Percentiles rank a stretch among this genome's conserved stretches.
Conservation (phyloP, 1,140 invertebrate species). For the Drosophila burlai region DNA sequence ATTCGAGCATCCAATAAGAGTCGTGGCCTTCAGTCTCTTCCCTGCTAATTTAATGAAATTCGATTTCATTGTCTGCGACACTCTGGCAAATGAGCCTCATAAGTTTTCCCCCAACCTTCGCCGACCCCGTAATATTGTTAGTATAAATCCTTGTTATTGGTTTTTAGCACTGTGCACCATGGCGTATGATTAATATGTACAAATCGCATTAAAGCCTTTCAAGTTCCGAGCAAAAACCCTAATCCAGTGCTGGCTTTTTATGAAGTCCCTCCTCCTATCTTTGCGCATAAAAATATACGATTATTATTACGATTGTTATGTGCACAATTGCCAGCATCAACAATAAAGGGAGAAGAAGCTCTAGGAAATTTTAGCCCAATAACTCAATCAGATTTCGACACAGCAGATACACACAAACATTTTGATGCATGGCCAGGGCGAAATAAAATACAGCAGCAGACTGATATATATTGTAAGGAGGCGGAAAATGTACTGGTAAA, state of each 20-base stretch:
- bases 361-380: conserved; percentile 67
- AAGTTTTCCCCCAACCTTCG: conserved; percentile 4
- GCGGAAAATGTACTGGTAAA: background rate
- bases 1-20: conserved; percentile 52
- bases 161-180: conserved; percentile 52
- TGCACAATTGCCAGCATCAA: conserved; percentile 41
- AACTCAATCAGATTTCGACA: conserved; percentile 77
- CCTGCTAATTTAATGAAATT: conserved; percentile 60
- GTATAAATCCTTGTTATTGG: conserved; percentile 52
- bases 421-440: conserved; percentile 50
- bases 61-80: conserved; percentile 58
- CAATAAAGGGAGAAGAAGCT: conserved; percentile 32
- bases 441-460: conserved; percentile 51
- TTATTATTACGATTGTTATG: conserved; percentile 73
- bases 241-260: conserved; percentile 46
- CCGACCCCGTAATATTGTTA: conserved; percentile 43
- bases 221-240: conserved; percentile 10
- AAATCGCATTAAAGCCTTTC: conserved; percentile 75
- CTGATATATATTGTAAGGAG: conserved; percentile 13
- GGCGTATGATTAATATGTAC: conserved; percentile 78
- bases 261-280: conserved; percentile 48
- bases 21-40: conserved; percentile 27
- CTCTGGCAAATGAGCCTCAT: conserved; percentile 66
- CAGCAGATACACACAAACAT: conserved; percentile 38
- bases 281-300: conserved; percentile 63